Evolutionary conservation across 1,140 invertebrate genomes (phyloP).

Genomic region (Eueides isabella): DNA sequence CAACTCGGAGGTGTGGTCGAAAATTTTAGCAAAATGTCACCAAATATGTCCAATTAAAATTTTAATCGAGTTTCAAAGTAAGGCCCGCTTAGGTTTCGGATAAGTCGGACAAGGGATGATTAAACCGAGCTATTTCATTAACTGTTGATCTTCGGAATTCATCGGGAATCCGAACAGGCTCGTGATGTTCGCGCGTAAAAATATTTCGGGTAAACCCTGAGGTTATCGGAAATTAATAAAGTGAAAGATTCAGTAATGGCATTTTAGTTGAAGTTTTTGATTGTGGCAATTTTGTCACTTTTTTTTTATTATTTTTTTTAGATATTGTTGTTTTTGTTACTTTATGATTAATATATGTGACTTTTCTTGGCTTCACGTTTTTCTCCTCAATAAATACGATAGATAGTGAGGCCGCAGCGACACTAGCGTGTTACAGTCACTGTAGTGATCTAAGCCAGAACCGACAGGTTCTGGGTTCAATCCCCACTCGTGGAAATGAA

Average conservation of each 20-base stretch:
- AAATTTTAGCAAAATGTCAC: conserved; percentile 15
- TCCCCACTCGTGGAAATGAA: too few species aligned
- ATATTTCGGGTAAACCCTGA: conserved; percentile 27
- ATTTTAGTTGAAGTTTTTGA: background rate
- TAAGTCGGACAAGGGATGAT: conserved; percentile 30
- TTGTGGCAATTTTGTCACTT: background rate
- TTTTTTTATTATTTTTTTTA: background rate
- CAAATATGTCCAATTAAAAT: conserved; percentile 24
- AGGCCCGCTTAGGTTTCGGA: conserved; percentile 19
- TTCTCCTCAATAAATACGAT: too few species aligned
- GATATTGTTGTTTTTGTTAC: background rate
- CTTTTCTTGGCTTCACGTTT: too few species aligned
- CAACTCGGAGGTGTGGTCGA: background rate
- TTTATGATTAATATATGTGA: too few species aligned
- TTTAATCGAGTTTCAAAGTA: conserved; percentile 24
- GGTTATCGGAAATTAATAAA: conserved; percentile 8
- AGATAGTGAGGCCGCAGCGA: too few species aligned
- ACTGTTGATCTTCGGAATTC: conserved; percentile 30
- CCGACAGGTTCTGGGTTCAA: too few species aligned
- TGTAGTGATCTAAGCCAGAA: too few species aligned
- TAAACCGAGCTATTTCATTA: conserved; percentile 40
- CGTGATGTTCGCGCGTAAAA: conserved; percentile 36
- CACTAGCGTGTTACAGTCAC: too few species aligned
- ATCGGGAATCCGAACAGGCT: conserved; percentile 20
- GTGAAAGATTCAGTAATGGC: background rate